A percentile compares a stretch with the other conserved stretches of the same genome.
Evolutionary conservation across 2,888 invertebrate species (phyloP).

Genomic region (Philereme transversata): DNA sequence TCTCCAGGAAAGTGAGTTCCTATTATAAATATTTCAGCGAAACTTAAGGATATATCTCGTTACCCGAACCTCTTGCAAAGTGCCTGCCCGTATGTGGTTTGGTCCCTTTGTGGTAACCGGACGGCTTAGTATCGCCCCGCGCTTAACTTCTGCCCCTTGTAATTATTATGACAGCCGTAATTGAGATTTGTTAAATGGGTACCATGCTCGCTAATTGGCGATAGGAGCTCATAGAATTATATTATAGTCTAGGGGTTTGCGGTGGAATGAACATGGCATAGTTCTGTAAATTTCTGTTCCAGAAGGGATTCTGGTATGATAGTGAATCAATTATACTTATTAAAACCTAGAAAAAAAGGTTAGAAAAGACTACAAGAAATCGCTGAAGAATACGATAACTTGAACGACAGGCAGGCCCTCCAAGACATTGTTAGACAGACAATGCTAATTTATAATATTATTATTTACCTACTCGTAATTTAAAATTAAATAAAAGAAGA

Average conservation of each 20-base stretch:
- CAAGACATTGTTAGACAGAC: not conserved
- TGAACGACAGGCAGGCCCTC: not conserved
- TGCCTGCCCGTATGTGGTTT: slow-evolving; percentile 38
- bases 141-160: slow-evolving; percentile 53
- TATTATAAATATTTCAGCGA: too few species aligned
- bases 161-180: slow-evolving; percentile 31
- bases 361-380: not conserved
- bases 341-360: too few species aligned
- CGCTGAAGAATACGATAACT: not conserved
- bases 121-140: slow-evolving; percentile 55
- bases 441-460: not conserved
- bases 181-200: slow-evolving; percentile 25
- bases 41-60: not conserved
- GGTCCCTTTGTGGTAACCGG: slow-evolving; percentile 29
- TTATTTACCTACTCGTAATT: not conserved
- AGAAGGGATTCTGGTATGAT: too few species aligned
- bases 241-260: not conserved
- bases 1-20: too few species aligned
- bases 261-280: too few species aligned
- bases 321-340: too few species aligned
- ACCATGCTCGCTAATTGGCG: slow-evolving; percentile 16
- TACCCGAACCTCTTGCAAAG: slow-evolving; percentile 35
- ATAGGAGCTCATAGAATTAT: slow-evolving; percentile 12
- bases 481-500: not conserved
- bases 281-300: too few species aligned